Base-by-base conservation (phyloP, 2,113 vertebrate species). In the Tenrec ecaudatus region DNA sequence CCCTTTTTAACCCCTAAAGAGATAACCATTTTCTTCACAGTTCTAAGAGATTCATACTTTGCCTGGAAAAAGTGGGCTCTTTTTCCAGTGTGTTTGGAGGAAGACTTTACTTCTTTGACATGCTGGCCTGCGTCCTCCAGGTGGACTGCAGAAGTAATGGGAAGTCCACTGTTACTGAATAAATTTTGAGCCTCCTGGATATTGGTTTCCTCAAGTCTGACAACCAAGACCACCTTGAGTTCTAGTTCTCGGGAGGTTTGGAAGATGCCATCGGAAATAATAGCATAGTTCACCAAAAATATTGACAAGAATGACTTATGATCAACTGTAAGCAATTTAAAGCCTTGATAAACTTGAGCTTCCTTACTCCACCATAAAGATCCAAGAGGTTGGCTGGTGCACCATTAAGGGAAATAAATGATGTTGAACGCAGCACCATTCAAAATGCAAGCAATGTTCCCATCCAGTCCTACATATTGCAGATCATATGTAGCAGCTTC, bases 381-480 rank as follows among this genome's bases (percentile, higher is more conserved):
- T 99, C 99, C 97, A 99, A 97, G 97, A 99, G 99, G 98, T 99
- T 99, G 71, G 99, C 99, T 69, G 99, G 99, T 86, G 99, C 99
- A 47, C 99, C 99, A 1, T 99, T 99, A 89, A 99, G 97, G 96
- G 99, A 99, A 89, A 40, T 40, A 40, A 40, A 99, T 99, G 96
- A 99, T 99, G 97, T 99, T 99, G 33, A 99, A 98, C 1, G 99
- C 99, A 8, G 99, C 99, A 76, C 99, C 99, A 90, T 99, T 99
- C 76, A 99, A 94, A 99, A 99, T 40, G 97, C 99, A 99, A 93
- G 99, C 99, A 60, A 99, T 99, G 98, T 99, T 99, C 95, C 99
- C 99, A 36, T 99, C 99, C 97, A 99, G 96, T 68, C 99, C 99
- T 80, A 99, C 99, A 95, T 99, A 99, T 94, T 99, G 99, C 64